Conservation (phyloP, 2,113 vertebrate species). For the Ceyx melanurus region DNA sequence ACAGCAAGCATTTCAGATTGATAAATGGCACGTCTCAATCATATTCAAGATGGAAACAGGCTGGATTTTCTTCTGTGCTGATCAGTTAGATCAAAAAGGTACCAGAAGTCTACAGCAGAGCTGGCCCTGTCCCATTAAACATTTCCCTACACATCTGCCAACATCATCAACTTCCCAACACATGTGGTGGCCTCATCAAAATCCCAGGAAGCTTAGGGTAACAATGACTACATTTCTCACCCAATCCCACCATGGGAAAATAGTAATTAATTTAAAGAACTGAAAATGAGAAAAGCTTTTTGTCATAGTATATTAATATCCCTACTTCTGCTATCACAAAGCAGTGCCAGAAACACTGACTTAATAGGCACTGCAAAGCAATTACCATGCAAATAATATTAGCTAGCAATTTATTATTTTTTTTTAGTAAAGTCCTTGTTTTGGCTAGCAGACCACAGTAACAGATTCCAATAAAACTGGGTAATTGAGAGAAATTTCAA, state of each 20-base stretch:
- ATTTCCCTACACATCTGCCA: background rate
- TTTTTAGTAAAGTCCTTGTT: constrained; percentile 41
- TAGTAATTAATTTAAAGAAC: background rate
- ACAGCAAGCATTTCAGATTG: background rate
- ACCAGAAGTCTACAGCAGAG: background rate
- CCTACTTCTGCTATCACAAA: constrained; percentile 15
- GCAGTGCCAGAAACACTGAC: constrained; percentile 60
- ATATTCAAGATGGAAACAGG: background rate
- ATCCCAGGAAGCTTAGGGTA: background rate
- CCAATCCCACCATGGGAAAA: background rate
- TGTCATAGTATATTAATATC: constrained; percentile 48
- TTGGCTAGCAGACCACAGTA: constrained; percentile 43
- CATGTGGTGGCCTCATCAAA: background rate
- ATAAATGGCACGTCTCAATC: background rate
- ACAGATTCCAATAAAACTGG: constrained; percentile 34
- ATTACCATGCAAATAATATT: constrained; percentile 70
- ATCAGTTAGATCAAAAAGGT: background rate
- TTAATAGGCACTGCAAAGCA: constrained; percentile 57
- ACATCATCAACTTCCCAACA: background rate
- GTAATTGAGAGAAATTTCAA: constrained; percentile 55
- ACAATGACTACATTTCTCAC: background rate
- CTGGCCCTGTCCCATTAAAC: background rate
- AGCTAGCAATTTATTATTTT: constrained; percentile 34
- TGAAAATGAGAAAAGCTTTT: constrained; percentile 14
- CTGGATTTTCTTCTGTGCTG: background rate